Conservation (phyloP, 2,797 vertebrate genomes). For the Vespertilio murinus region DNA sequence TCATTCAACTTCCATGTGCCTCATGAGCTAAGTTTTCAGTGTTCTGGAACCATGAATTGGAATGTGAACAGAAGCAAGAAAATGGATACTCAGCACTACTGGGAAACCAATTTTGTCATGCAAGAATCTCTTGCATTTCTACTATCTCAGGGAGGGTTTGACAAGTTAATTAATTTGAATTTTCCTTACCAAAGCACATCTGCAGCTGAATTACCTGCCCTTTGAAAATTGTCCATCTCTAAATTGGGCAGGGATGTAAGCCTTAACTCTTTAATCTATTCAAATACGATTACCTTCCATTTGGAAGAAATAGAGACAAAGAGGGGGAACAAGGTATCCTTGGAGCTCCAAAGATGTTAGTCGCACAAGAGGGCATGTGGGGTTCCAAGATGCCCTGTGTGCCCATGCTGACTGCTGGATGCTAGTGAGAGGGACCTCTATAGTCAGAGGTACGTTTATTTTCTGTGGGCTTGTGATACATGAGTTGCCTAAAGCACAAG, state of each 20-base stretch:
- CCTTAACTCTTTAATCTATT: not conserved
- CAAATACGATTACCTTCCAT: not conserved
- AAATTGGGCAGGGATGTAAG: not conserved
- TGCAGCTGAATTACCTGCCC: not conserved
- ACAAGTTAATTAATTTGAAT: constrained; percentile 64
- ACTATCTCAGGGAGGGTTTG: not conserved
- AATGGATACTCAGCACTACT: constrained; percentile 40
- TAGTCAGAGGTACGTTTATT: not conserved
- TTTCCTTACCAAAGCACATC: constrained; percentile 43
- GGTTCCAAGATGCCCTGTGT: not conserved
- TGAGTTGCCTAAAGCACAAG: not conserved
- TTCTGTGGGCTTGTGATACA: not conserved
- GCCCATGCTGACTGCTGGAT: not conserved
- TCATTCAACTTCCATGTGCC: not conserved
- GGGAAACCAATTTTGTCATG: not conserved
- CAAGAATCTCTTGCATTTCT: constrained; percentile 2
- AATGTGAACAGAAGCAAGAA: not conserved
- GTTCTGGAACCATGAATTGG: constrained; percentile 17
- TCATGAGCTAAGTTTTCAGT: not conserved
- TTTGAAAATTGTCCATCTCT: not conserved
- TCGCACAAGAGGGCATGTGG: rapidly evolving
- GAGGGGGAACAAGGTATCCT: not conserved
- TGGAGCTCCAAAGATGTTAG: not conserved
- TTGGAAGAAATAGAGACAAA: not conserved
- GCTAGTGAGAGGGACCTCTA: not conserved